Evolutionary conservation across 2,113 vertebrate species (phyloP), one percentile per base, ranked within the genome.

Genomic region (Prinia subflava): DNA sequence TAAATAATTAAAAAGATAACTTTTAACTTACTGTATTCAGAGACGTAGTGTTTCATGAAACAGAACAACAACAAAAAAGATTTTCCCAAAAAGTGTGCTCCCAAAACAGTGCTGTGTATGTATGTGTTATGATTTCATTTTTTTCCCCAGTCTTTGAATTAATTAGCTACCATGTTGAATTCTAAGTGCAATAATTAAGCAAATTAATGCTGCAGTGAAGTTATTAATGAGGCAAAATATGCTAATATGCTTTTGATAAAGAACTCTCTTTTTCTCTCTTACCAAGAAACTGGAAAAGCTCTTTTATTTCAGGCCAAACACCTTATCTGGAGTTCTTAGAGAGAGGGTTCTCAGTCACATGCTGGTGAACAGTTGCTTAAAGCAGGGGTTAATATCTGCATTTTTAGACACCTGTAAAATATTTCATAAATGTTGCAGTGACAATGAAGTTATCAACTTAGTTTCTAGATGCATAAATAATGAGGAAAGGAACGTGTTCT

Each of bases 151-250:
- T 63, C 91, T 97, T 97, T 97, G 96, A 98, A 97, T 97, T 98
- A 98, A 98, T 98, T 98, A 98, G 94, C 92, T 96, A 96, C 97
- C 96, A 97, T 97, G 96, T 97, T 98, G 97, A 98, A 98, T 98
- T 97, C 93, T 95, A 98, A 98, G 97, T 97, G 97, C 60, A 97
- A 97, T 98, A 98, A 98, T 98, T 98, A 98, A 97, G 97, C 93
- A 98, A 98, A 98, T 98, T 98, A 98, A 98, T 98, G 97, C 98
- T 97, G 95, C 97, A 98, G 97, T 94, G 95, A 97, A 97, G 95
- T 98, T 98, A 98, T 98, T 98, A 98, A 98, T 97, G 97, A 98
- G 97, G 98, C 86, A 97, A 98, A 98, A 98, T 98, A 98, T 98
- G 98, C 97, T 98, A 98, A 98, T 98, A 97, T 92, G 94, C 93